Evolutionary conservation across 2,113 vertebrate species (phyloP).

Genomic region (Poecilia latipinna): DNA sequence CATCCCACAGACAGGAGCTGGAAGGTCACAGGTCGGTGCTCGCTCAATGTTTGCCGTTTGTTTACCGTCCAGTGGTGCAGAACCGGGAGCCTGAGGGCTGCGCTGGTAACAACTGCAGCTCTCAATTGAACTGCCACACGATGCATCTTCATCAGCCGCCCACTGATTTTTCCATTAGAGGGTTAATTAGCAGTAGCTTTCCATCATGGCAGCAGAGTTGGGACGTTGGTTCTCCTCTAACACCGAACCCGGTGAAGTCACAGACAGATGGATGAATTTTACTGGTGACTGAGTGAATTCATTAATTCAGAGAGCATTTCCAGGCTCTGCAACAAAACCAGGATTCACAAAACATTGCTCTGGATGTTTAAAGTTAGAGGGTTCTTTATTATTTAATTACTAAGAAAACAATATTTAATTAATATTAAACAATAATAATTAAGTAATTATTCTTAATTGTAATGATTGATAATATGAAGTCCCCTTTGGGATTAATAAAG

Average conservation of each 20-base stretch:
- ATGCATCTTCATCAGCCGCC: conserved; percentile 43
- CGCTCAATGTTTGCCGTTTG: conserved; percentile 11
- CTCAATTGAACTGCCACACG: conserved; percentile 55
- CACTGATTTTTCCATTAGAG: conserved; percentile 76
- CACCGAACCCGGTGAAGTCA: conserved; percentile 2
- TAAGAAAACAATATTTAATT: too few relatives aligned
- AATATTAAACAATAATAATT: too few relatives aligned
- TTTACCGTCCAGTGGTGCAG: conserved; percentile 56
- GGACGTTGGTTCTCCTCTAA: neutral
- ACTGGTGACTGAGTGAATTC: neutral
- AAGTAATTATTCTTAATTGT: too few relatives aligned
- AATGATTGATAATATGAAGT: too few relatives aligned
- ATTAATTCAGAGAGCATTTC: neutral
- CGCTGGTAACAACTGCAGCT: conserved; percentile 27
- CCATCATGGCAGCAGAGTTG: conserved; percentile 10
- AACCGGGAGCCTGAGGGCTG: conserved; percentile 32
- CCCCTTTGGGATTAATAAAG: too few relatives aligned
- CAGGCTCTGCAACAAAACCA: too few relatives aligned
- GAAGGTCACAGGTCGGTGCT: conserved; percentile 19
- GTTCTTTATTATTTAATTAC: too few relatives aligned
- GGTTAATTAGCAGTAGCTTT: conserved; percentile 39
- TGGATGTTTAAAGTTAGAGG: too few relatives aligned
- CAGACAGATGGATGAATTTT: neutral
- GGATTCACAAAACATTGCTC: too few relatives aligned
- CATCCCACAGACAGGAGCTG: neutral